Base-by-base conservation (phyloP, 2,888 invertebrate genomes). In the Drosophila borborema region DNA sequence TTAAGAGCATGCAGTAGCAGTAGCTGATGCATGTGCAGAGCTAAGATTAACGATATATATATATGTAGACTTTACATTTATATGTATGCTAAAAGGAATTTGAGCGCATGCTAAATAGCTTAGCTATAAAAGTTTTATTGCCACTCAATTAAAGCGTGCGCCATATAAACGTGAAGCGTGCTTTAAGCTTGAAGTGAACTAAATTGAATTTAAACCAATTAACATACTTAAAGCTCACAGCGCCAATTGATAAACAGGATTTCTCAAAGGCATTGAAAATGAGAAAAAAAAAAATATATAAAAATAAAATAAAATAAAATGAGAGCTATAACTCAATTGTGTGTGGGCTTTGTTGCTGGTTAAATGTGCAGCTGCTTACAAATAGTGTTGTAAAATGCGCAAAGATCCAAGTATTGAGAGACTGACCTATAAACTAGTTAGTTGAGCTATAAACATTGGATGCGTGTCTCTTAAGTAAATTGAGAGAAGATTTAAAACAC, bases 1-100 rank as follows among this genome's bases (percentile, higher is more conserved):
- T 34, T 28, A 49, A 45, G n/a, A 49, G 16, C 45, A 77, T 59
- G 59, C 38, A 60, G 55, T 31, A 60, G 62, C 55, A 64, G 53
- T 45, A 49, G 55, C 60, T 36, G 18, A 18, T 8, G 45, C 6
- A n/a, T 8, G 41, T n/a, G 6, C 8, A n/a, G 18, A 45, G 43
- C 43, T 20, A 43, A 20, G 20, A 20, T 43, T 41, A 65, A 60
- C 31, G 40, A 34, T 1, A 40, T 43, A 0, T 51, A 34, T 46
- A 23, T 18, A 34, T 1, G 38, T 34, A n/a, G n/a, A n/a, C n/a
- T 28, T 6, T 28, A 28, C 5, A 28, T 28, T 28, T 16, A 40
- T 6, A 40, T 16, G 2, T 14, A 38, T 16, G 38, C 14, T 38
- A 16, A 40, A 1, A 14, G 16, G 14, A 2, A 43, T 31, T 56